These are phyloP conservation scores for Asbolus verrucosus DNA, from an alignment of 1,140 invertebrate genomes.

Conservation along the genomic window DNA sequence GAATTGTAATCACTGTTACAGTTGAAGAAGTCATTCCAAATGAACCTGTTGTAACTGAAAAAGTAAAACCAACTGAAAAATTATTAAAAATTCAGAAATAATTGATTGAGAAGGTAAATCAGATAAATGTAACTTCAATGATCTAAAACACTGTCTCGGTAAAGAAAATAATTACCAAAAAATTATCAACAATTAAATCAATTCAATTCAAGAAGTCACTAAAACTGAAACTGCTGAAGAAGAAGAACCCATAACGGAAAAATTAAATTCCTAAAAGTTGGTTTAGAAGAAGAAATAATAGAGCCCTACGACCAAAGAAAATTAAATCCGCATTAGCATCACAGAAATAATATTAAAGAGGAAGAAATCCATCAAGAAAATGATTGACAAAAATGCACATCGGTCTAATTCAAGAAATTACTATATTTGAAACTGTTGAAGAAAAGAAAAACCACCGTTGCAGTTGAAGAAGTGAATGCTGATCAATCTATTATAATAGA, in stretches of 20 bases:
- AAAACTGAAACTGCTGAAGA: no score
- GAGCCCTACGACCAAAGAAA: constrained; percentile 42
- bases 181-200: no score
- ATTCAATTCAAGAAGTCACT: no score
- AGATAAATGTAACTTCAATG: constrained; percentile 50
- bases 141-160: constrained; percentile 54
- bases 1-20: no score
- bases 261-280: no score
- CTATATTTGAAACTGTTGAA: constrained; percentile 65
- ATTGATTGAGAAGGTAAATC: no score
- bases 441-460: constrained; percentile 64
- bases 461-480: constrained; percentile 61
- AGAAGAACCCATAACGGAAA: no score
- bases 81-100: no score
- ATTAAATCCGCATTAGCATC: constrained; percentile 44
- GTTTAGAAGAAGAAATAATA: constrained; percentile 58
- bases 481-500: constrained; percentile 61
- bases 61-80: no score
- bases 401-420: constrained; percentile 63
- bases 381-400: constrained; percentile 33
- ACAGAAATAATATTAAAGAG: constrained; percentile 56
- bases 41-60: no score
- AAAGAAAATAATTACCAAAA: no score
- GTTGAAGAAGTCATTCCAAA: no score
- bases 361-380: constrained; percentile 52